These are phyloP conservation scores for Neria commutata DNA, from an alignment of 2,888 invertebrate genomes.

Conservation along the genomic window DNA sequence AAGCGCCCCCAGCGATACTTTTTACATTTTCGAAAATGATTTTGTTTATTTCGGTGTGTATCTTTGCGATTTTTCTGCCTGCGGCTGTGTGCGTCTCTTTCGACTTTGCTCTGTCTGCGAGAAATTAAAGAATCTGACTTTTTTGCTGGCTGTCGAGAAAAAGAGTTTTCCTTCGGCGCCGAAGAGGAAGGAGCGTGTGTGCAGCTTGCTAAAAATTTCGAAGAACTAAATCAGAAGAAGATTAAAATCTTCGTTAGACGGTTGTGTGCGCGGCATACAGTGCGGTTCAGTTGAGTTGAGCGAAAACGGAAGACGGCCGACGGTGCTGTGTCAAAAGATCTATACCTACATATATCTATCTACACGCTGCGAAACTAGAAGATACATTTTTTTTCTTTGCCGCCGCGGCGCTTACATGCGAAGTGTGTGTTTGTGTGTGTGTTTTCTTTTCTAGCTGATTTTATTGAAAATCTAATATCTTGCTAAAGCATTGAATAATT, in stretches of 20 bases:
- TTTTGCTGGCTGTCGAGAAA: background rate
- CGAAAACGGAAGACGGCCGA: constrained; percentile 3
- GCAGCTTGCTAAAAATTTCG: constrained; percentile 25
- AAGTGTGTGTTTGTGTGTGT: background rate
- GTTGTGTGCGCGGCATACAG: constrained; percentile 53
- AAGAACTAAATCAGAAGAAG: constrained; percentile 51
- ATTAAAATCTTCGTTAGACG: constrained; percentile 61
- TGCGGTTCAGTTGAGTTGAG: constrained; percentile 25
- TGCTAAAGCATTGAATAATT: too few species aligned
- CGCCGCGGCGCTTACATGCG: background rate
- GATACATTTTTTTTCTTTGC: background rate
- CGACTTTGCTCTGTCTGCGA: too few species aligned
- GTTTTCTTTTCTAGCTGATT: too few species aligned
- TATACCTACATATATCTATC: too few species aligned
- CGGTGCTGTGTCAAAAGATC: background rate
- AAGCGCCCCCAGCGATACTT: too few species aligned
- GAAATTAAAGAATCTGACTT: too few species aligned
- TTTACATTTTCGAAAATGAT: constrained; percentile 22
- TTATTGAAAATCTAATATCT: too few species aligned
- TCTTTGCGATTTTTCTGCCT: constrained; percentile 9
- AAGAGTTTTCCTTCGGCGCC: too few species aligned
- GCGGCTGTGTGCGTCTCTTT: background rate
- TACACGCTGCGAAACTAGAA: too few species aligned
- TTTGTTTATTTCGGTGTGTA: constrained; percentile 8
- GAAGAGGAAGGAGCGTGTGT: too few species aligned